Conservation (phyloP, 1,140 invertebrate species). For the Drosophila guanche region DNA sequence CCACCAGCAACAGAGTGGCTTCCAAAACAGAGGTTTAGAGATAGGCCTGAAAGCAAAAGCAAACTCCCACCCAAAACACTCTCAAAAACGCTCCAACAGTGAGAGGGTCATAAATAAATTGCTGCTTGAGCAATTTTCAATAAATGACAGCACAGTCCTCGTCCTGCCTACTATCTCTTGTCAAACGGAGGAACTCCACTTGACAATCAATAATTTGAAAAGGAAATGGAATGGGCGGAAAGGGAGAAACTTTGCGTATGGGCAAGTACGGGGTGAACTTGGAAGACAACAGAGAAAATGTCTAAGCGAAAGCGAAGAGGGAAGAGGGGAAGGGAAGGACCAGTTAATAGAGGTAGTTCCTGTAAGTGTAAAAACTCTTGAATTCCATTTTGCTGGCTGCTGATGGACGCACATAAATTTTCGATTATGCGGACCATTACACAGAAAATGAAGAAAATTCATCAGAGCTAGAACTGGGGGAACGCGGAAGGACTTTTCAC, state of each 20-base stretch:
- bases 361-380: slow-evolving; percentile 57
- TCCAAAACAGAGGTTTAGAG: not conserved
- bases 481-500: too few species aligned
- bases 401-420: slow-evolving; percentile 67
- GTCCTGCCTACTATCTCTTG: slow-evolving; percentile 15
- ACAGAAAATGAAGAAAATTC: slow-evolving; percentile 42
- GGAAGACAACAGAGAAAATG: too few species aligned
- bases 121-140: slow-evolving; percentile 64
- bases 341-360: slow-evolving; percentile 61
- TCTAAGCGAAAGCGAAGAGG: not conserved
- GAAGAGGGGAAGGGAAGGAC: not conserved
- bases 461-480: slow-evolving; percentile 12
- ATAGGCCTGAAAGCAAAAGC: too few species aligned
- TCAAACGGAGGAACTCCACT: slow-evolving; percentile 41
- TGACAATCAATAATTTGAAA: slow-evolving; percentile 51
- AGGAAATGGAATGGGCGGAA: slow-evolving; percentile 3
- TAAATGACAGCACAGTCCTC: slow-evolving; percentile 45
- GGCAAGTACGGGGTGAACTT: too few species aligned
- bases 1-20: too few species aligned
- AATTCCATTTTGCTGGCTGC: slow-evolving; percentile 44
- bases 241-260: too few species aligned
- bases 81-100: slow-evolving; percentile 21
- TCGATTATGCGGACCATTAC: slow-evolving; percentile 63
- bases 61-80: too few species aligned
- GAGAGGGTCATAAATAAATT: slow-evolving; percentile 66